Percentiles rank a stretch among this genome's conserved stretches.
Conservation (phyloP, 2,797 vertebrate genomes). For the Karalla daura region DNA sequence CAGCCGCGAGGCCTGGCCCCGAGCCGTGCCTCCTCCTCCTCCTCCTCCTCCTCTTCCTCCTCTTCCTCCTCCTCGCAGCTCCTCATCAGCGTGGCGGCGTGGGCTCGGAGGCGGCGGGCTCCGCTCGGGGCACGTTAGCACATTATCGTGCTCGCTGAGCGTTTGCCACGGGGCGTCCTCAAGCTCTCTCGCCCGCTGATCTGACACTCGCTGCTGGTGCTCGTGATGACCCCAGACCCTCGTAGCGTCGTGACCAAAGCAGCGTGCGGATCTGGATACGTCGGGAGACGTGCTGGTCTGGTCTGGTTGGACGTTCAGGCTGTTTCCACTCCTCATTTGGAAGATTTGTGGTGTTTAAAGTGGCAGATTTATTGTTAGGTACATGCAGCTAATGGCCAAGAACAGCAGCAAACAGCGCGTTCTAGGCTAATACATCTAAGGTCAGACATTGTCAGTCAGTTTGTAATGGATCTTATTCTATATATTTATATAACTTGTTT, state of each 20-base stretch:
- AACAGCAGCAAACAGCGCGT: background rate
- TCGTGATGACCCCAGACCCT: constrained; percentile 12
- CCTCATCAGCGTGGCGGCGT: constrained; percentile 46
- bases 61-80: too few relatives aligned
- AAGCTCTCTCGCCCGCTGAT: constrained; percentile 43
- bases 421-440: background rate
- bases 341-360: background rate
- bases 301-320: background rate
- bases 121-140: constrained; percentile 57
- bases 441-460: background rate
- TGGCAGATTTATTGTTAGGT: background rate
- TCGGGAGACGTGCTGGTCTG: background rate
- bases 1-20: constrained; percentile 40
- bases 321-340: background rate
- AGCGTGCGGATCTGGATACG: background rate
- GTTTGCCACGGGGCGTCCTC: constrained; percentile 57
- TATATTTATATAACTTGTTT: background rate
- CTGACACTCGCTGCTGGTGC: constrained; percentile 21
- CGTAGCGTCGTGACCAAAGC: constrained; percentile 20
- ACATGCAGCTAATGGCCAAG: background rate
- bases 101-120: constrained; percentile 33
- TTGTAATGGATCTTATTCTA: background rate
- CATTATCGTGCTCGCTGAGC: constrained; percentile 68
- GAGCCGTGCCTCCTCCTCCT: constrained; percentile 36
- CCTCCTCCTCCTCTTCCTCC: too few relatives aligned